Conservation (phyloP, 2,888 invertebrate species). For the Eupithecia subumbrata region DNA sequence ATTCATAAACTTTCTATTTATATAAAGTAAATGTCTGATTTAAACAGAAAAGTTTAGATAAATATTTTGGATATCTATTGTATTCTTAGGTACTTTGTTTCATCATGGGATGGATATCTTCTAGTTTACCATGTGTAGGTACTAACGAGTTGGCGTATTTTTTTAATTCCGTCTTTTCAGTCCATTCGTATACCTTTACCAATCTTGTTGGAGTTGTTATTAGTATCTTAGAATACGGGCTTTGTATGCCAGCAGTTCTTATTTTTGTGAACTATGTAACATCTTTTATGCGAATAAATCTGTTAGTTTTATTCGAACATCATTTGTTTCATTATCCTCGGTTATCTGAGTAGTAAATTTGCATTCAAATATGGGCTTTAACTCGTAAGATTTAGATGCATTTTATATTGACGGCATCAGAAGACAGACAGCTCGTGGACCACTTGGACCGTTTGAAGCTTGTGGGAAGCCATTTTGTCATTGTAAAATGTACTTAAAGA, state of each 20-base stretch:
- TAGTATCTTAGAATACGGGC: neutral
- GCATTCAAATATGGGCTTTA: too few species aligned
- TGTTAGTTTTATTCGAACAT: conserved; percentile 48
- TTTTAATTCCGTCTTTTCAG: neutral
- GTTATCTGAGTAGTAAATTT: too few species aligned
- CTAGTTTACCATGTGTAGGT: neutral
- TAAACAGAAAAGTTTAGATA: neutral
- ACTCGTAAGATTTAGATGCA: too few species aligned
- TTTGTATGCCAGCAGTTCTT: conserved; percentile 49
- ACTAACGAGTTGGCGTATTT: too few species aligned
- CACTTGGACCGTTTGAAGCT: too few species aligned
- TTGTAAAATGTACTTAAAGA: too few species aligned
- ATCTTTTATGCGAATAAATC: conserved; percentile 46
- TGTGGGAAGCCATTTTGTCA: too few species aligned
- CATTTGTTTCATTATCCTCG: conserved; percentile 14
- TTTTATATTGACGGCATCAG: too few species aligned
- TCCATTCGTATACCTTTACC: neutral
- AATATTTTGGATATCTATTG: neutral
- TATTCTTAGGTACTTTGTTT: conserved; percentile 1
- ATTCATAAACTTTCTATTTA: too few species aligned
- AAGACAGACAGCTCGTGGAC: too few species aligned
- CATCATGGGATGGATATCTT: neutral
- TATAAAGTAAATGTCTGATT: neutral
- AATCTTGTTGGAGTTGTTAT: neutral
- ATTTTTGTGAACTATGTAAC: conserved; percentile 42